Base-by-base conservation (phyloP, 2,113 vertebrate genomes). In the Polyodon spathula region DNA sequence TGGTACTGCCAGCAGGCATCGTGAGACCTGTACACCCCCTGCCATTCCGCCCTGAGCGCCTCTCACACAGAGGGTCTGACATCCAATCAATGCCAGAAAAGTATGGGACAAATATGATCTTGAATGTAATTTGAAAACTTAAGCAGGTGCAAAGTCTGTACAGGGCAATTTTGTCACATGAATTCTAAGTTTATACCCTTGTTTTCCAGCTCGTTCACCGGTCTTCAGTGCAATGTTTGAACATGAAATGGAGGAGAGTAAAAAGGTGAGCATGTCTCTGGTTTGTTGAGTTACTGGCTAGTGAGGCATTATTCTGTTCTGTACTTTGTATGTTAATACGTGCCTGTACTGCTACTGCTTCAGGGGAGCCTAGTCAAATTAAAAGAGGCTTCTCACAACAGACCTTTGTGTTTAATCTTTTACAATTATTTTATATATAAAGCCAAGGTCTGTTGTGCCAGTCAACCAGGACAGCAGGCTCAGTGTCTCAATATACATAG, bases 191-290 rank as follows among this genome's bases (percentile, higher is more conserved):
- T 41, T 53, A 37, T 74, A 1, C 17, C 58, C 58, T 60, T 67
- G 17, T 54, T 40, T 27, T 50, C 6, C 76, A 93, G 92, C 93
- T 0, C 89, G 90, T 15, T 94, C 91, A 16, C 92, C 89, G 0
- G 90, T 95, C 59, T 96, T 96, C 82, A 91, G 88, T 41, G 91
- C 90, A 74, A 94, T 93, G 93, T 95, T 94, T 76, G 90, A 94
- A 77, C 92, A 92, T 12, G 89, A 94, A 78, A 95, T 92, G 92
- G 90, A 93, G 63, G 91, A 94, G 71, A 94, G 91, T 66, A 90
- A 91, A 75, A 93, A 92, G 87, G 94, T 92, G 75, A 80, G 86
- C 77, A 41, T n/a, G n/a, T n/a, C n/a, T n/a, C n/a, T n/a, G n/a
- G n/a, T n/a, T n/a, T n/a, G n/a, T n/a, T n/a, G n/a, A n/a, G n/a